These are phyloP conservation scores for Bubo scandiacus DNA, from an alignment of 2,113 vertebrate genomes.

Conservation along the genomic window DNA sequence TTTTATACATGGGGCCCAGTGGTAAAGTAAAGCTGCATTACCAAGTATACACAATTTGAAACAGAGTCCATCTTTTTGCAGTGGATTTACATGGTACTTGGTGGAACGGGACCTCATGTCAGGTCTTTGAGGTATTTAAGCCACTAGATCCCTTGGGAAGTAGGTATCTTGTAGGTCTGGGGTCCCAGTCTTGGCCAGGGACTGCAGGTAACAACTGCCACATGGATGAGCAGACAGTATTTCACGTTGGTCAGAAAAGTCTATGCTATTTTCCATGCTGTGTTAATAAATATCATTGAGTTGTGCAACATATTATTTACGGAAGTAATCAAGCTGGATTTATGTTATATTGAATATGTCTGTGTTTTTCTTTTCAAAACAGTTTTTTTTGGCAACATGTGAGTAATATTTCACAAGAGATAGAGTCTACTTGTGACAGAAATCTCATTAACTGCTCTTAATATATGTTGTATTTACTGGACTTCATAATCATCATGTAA, in stretches of 20 bases:
- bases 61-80: neutral
- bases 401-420: conserved; percentile 24
- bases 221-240: neutral
- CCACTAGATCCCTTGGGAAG: neutral
- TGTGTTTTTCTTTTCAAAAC: neutral
- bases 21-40: neutral
- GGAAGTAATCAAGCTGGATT: neutral
- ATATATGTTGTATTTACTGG: conserved; percentile 43
- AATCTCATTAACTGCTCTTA: conserved; percentile 52
- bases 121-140: neutral
- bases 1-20: neutral
- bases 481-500: conserved; percentile 37
- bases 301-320: neutral
- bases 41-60: neutral
- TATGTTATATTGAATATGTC: neutral
- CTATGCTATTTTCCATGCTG: neutral
- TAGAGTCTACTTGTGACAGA: conserved; percentile 2
- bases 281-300: neutral
- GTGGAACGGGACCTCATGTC: accelerated
- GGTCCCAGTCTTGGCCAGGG: neutral
- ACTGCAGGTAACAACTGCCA: neutral
- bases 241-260: neutral
- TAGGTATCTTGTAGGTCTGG: neutral
- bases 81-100: neutral
- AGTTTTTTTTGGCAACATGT: neutral